phyloP scores from a whole-genome alignment of 2,888 invertebrate species.

The Melanotus villosus region DNA sequence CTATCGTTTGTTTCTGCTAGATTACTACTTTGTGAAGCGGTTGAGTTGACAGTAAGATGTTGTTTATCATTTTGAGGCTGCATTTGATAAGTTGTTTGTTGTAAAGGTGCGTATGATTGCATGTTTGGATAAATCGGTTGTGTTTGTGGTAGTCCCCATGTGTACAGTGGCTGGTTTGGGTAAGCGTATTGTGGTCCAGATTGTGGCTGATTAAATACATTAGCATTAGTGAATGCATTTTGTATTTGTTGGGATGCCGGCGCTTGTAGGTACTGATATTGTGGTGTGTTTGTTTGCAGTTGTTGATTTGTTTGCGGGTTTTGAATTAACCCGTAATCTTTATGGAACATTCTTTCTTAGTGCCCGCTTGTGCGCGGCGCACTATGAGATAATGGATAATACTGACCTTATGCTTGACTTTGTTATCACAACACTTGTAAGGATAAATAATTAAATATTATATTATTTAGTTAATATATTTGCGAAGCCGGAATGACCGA shows the following conservation, averaged over 20 bases:
- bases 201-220: background rate
- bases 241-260: background rate
- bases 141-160: background rate
- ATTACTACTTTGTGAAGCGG: background rate
- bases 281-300: background rate
- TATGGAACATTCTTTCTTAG: background rate
- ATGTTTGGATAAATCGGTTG: background rate
- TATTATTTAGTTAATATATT: no score
- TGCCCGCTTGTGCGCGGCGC: background rate
- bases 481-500: no score
- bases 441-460: no score
- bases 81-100: background rate
- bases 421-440: no score
- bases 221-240: background rate
- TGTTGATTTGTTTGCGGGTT: background rate
- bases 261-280: background rate
- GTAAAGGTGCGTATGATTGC: background rate
- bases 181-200: background rate
- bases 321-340: no score
- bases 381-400: background rate
- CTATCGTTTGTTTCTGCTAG: background rate
- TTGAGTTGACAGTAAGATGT: background rate
- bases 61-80: background rate
- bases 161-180: background rate
- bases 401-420: slow-evolving; percentile 1